Evolutionary conservation across 2,113 vertebrate genomes (phyloP).

Genomic region (Brienomyrus longianalis): DNA sequence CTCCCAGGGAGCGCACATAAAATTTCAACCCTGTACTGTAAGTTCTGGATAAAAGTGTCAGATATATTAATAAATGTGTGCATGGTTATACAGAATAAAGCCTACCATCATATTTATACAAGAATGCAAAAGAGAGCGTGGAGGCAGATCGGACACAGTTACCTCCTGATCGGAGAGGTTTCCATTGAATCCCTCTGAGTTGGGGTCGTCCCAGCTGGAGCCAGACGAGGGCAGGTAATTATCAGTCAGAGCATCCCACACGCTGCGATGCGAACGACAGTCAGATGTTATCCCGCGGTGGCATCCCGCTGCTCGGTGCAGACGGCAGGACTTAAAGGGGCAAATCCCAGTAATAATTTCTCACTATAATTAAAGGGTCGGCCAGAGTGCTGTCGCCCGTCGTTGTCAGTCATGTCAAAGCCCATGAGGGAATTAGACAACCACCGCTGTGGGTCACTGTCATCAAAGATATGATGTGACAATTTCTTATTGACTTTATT

Average conservation of each 20-base stretch:
- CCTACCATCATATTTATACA: neutral
- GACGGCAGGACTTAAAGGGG: neutral
- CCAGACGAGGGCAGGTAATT: conserved; percentile 74
- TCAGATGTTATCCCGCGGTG: neutral
- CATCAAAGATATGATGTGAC: neutral
- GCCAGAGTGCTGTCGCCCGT: neutral
- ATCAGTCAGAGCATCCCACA: conserved; percentile 90
- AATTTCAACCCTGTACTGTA: neutral
- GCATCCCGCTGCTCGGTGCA: neutral
- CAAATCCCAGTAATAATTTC: neutral
- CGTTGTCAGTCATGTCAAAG: neutral
- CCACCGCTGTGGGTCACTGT: neutral
- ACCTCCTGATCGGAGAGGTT: conserved; percentile 82
- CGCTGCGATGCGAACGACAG: conserved; percentile 55
- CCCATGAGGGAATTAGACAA: neutral
- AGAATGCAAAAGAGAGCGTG: neutral
- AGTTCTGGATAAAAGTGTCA: neutral
- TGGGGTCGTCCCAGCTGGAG: conserved; percentile 73
- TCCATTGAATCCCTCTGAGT: conserved; percentile 73
- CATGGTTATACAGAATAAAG: neutral
- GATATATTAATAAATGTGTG: neutral
- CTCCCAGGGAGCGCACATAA: neutral
- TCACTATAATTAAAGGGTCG: neutral
- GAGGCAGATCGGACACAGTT: conserved; percentile 28
- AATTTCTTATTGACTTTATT: neutral